Percentiles rank a stretch among this genome's conserved stretches.
These are phyloP conservation scores for Scaptomyza polygonia DNA, from an alignment of 2,888 invertebrate genomes.

Conservation along the genomic window DNA sequence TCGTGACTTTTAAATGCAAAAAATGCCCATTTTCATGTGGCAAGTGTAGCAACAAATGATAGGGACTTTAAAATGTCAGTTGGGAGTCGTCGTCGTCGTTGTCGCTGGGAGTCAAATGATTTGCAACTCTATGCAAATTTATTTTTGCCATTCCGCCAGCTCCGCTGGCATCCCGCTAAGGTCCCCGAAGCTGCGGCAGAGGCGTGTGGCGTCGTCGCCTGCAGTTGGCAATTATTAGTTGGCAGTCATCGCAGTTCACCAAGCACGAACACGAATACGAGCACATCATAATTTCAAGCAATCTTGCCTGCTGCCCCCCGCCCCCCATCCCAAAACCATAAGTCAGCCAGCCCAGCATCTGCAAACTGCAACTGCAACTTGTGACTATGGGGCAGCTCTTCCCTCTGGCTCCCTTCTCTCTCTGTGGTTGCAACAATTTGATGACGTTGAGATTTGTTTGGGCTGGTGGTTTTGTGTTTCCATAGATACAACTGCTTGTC, in stretches of 20 bases:
- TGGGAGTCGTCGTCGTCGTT: conserved; percentile 33
- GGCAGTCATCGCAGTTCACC: conserved; percentile 40
- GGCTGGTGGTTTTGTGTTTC: conserved; percentile 31
- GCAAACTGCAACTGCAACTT: conserved; percentile 17
- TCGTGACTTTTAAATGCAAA: conserved; percentile 13
- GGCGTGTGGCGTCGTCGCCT: conserved; percentile 14
- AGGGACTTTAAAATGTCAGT: conserved; percentile 25
- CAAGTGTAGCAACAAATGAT: conserved; percentile 15
- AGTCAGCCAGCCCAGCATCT: conserved; percentile 29
- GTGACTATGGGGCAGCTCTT: conserved; percentile 13
- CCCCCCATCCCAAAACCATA: not conserved
- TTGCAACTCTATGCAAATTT: conserved; percentile 76
- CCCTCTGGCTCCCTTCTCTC: conserved; percentile 3
- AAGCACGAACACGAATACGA: conserved; percentile 32
- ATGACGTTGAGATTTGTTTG: conserved; percentile 50
- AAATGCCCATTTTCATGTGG: conserved; percentile 1
- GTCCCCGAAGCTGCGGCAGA: not conserved
- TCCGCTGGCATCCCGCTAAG: too few species aligned
- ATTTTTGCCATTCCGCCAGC: conserved; percentile 44
- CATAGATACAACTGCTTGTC: not conserved
- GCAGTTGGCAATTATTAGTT: conserved; percentile 68
- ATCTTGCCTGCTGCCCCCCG: conserved; percentile 30
- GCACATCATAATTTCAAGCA: conserved; percentile 59
- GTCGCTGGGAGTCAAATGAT: conserved; percentile 68
- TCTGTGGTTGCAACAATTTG: conserved; percentile 35